Evolutionary conservation across 35 echinoderm and acorn worm genomes (phyloP).

Genomic region (Apostichopus californicus): DNA sequence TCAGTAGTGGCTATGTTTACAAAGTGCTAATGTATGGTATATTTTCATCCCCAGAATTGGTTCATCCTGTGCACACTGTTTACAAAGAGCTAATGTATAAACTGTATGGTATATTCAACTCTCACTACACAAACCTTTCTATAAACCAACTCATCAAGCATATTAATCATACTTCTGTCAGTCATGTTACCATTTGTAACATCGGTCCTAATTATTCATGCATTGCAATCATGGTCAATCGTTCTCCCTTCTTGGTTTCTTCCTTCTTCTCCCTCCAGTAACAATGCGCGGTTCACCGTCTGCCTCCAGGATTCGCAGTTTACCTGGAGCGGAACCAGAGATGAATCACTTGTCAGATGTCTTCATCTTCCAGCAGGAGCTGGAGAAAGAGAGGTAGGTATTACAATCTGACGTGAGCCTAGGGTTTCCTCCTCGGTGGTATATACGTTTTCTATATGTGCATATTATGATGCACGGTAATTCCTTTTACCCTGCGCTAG

Average conservation of each 20-base stretch:
- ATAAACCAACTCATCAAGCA: too few relatives aligned
- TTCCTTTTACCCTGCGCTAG: too few relatives aligned
- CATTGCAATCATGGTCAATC: neutral
- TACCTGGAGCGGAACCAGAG: slow-evolving; percentile 46
- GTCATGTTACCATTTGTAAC: neutral
- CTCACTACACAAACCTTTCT: too few relatives aligned
- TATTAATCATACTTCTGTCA: too few relatives aligned
- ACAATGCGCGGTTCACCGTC: slow-evolving; percentile 50
- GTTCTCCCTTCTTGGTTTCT: neutral
- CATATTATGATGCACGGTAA: neutral
- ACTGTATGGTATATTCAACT: too few relatives aligned
- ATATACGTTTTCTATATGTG: neutral
- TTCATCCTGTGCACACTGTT: too few relatives aligned
- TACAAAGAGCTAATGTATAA: too few relatives aligned
- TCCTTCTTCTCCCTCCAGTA: slow-evolving; percentile 25
- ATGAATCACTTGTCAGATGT: slow-evolving; percentile 48
- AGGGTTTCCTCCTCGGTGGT: too few relatives aligned
- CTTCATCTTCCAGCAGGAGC: slow-evolving; percentile 46
- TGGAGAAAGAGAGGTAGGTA: slow-evolving; percentile 63
- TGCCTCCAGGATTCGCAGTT: slow-evolving; percentile 30
- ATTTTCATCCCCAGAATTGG: too few relatives aligned
- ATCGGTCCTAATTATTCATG: neutral
- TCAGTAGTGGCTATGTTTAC: too few relatives aligned
- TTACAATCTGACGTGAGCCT: too few relatives aligned
- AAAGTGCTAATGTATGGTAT: too few relatives aligned